phyloP scores from a whole-genome alignment of 2,888 invertebrate species.

The Drosophila macrospina region DNA sequence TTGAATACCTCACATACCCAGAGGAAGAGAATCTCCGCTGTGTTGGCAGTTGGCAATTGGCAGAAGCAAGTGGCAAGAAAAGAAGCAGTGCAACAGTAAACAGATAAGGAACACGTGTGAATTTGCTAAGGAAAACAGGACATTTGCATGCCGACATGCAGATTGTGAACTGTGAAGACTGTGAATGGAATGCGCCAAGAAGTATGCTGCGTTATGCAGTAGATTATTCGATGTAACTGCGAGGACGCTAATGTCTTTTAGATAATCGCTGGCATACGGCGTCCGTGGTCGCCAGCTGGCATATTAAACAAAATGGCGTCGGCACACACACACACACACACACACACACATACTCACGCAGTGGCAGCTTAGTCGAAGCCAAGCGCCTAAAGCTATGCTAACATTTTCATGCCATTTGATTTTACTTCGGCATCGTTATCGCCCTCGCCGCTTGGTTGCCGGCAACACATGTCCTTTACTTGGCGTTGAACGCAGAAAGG shows the following conservation, averaged over 20 bases:
- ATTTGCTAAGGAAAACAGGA: slow-evolving; percentile 44
- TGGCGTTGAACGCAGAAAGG: slow-evolving; percentile 2
- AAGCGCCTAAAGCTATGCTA: slow-evolving; percentile 55
- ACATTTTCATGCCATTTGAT: slow-evolving; percentile 67
- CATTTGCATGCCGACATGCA: slow-evolving; percentile 35
- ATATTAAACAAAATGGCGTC: slow-evolving; percentile 65
- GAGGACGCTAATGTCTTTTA: slow-evolving; percentile 65
- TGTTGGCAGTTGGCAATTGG: no score
- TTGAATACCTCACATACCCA: background rate
- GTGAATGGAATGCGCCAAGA: slow-evolving; percentile 11
- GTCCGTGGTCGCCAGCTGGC: slow-evolving; percentile 46
- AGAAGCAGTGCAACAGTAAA: slow-evolving; percentile 2
- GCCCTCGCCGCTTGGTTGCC: slow-evolving; percentile 23
- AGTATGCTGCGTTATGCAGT: slow-evolving; percentile 27
- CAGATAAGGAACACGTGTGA: slow-evolving; percentile 31
- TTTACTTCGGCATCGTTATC: slow-evolving; percentile 58
- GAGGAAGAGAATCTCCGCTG: no score
- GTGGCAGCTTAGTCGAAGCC: slow-evolving; percentile 41
- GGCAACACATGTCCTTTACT: slow-evolving; percentile 56
- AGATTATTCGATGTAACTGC: slow-evolving; percentile 41
- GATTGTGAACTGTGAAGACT: no score
- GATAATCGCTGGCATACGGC: slow-evolving; percentile 67
- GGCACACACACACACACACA: slow-evolving; percentile 18
- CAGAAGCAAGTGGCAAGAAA: background rate
- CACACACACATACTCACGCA: slow-evolving; percentile 8